Evolutionary conservation across 2,888 invertebrate species (phyloP), one percentile per base, ranked within the genome.

Genomic region (Ormyrus rosae): DNA sequence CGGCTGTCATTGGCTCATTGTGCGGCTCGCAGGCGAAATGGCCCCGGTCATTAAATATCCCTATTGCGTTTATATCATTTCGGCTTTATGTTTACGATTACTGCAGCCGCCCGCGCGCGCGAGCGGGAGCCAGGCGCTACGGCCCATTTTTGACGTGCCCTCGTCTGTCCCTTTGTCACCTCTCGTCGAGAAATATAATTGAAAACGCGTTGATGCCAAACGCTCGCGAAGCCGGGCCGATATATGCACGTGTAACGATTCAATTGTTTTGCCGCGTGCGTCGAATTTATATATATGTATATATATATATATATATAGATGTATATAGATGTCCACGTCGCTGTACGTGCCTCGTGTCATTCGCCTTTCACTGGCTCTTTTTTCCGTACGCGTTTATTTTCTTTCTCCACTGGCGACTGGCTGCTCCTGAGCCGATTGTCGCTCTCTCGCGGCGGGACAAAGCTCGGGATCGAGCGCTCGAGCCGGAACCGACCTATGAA

Each of bases 81-180:
- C 85, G 84, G 87, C 85, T 88, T 89, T 88, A 87, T 85, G 86
- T 85, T 88, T 87, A 87, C 85, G 86, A 82, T 87, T 87, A 86
- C 85, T 69, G 70, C 69, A 76, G 45, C 63, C 48, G 34, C 34
- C 45, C 53, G 4, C 63, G 46, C 63, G 46, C 13, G 56, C 8
- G 56, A 50, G 34, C 3, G n/a, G 6, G 11, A 5, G 13, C 11
- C 11, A 6, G 55, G 10, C 51, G 9, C 58, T 67, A 48, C 72
- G 80, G 80, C 58, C 69, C 70, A 75, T 75, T 80, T 80, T 69
- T 56, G 69, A 78, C 68, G 61, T 67, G 34, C 34, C 34, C 60
- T 7, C 48, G 4, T 46, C 6, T 48, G 55, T 56, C 74, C 68
- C 63, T 69, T 64, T 72, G 74, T 74, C 69, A 53, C 60, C 51